These are phyloP conservation scores for Formica selysi DNA, from an alignment of 1,140 invertebrate genomes.

Conservation along the genomic window DNA sequence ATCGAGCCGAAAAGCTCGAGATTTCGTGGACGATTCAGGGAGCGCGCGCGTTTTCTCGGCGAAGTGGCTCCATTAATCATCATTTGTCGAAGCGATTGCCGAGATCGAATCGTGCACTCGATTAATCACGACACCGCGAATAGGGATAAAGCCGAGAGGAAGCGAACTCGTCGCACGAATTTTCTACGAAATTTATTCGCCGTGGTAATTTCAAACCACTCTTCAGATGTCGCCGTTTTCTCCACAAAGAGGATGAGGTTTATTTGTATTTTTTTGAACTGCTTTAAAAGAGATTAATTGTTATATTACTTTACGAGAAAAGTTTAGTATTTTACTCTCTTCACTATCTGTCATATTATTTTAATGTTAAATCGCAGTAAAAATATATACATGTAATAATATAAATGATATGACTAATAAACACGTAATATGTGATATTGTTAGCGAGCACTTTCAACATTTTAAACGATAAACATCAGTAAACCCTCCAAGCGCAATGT, in stretches of 20 bases:
- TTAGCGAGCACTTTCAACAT: constrained; percentile 46
- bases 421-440: constrained; percentile 46
- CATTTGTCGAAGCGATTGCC: constrained; percentile 80
- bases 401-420: constrained; percentile 35
- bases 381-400: background rate
- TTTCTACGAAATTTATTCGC: constrained; percentile 67
- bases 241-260: constrained; percentile 21
- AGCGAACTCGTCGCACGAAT: constrained; percentile 60
- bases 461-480: constrained; percentile 53
- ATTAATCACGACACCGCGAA: constrained; percentile 80
- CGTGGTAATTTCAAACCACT: constrained; percentile 29
- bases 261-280: constrained; percentile 58
- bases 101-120: constrained; percentile 80
- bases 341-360: background rate
- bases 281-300: constrained; percentile 38
- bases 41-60: constrained; percentile 40
- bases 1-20: constrained; percentile 40
- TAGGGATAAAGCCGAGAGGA: constrained; percentile 64
- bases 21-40: constrained; percentile 61
- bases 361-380: background rate
- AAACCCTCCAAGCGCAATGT: constrained; percentile 40
- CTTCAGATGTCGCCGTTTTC: constrained; percentile 48
- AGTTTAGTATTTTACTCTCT: constrained; percentile 34
- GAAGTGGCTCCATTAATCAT: constrained; percentile 80
- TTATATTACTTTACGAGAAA: constrained; percentile 31